Conservation (phyloP, 2,888 invertebrate species). For the Malachius bipustulatus region DNA sequence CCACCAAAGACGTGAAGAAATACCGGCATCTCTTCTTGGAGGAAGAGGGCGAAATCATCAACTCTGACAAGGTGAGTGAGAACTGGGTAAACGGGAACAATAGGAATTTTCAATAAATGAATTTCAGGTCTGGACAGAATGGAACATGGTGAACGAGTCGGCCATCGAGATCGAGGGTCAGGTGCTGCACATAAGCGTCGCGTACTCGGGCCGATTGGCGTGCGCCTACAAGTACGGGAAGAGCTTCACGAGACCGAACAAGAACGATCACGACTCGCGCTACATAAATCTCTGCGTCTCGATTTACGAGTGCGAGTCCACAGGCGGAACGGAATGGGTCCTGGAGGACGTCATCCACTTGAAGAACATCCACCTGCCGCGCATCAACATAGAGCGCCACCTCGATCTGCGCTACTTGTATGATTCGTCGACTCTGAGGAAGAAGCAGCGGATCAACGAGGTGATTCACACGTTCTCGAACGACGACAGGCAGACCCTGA, state of each 20-base stretch:
- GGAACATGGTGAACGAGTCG: constrained; percentile 44
- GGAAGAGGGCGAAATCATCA: constrained; percentile 31
- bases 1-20: constrained; percentile 26
- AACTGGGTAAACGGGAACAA: no score
- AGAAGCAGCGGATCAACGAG: constrained; percentile 71
- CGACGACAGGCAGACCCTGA: constrained; percentile 50
- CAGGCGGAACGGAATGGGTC: constrained; percentile 90
- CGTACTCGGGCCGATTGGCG: constrained; percentile 94
- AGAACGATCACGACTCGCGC: constrained; percentile 62
- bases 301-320: constrained; percentile 98
- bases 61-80: constrained; percentile 30
- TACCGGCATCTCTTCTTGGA: constrained; percentile 28
- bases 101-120: no score
- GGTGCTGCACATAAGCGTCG: constrained; percentile 88
- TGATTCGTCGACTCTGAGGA: constrained; percentile 66
- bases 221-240: constrained; percentile 93
- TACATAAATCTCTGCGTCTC: constrained; percentile 88
- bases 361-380: constrained; percentile 78
- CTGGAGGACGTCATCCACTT: constrained; percentile 91
- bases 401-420: constrained; percentile 73
- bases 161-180: constrained; percentile 56
- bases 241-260: constrained; percentile 72
- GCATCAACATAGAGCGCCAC: constrained; percentile 70
- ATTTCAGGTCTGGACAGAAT: constrained; percentile 32
- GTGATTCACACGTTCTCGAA: constrained; percentile 70